phyloP scores from a whole-genome alignment of 2,888 invertebrate genomes.

The Cheilosia scutellata region DNA sequence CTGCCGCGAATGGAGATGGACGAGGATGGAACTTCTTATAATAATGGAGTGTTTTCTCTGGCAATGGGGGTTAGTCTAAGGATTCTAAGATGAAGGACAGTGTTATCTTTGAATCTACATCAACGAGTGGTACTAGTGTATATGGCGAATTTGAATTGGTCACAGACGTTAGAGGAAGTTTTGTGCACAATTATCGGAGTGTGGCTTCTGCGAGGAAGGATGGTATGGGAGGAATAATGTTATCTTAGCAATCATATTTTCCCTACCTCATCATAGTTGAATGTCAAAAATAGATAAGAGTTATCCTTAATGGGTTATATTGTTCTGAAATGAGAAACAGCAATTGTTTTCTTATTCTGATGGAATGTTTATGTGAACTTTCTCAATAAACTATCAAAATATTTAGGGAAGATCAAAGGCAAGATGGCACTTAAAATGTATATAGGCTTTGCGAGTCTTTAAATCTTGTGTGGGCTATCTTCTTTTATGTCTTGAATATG shows the following conservation, averaged over 20 bases:
- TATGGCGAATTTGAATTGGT: conserved; percentile 56
- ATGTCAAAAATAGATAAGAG: background rate
- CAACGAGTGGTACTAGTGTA: conserved; percentile 3
- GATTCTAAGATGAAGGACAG: conserved; percentile 4
- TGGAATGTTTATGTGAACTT: conserved; percentile 39
- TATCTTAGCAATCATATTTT: conserved; percentile 48
- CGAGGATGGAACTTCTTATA: background rate
- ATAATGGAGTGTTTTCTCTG: background rate
- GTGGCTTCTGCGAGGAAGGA: background rate
- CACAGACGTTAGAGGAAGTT: conserved; percentile 66
- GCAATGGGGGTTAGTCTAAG: conserved; percentile 7
- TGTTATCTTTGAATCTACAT: conserved; percentile 67
- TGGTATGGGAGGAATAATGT: conserved; percentile 6
- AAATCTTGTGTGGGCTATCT: no score
- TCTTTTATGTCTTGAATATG: no score
- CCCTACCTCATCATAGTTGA: conserved; percentile 27
- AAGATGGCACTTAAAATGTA: no score
- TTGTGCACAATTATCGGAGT: conserved; percentile 64
- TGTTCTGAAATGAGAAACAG: conserved; percentile 3
- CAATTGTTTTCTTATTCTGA: conserved; percentile 56
- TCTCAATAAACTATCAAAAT: conserved; percentile 28
- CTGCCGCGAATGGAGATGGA: background rate
- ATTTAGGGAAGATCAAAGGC: conserved; percentile 4
- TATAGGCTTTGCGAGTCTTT: no score
- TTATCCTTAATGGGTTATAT: conserved; percentile 49